Percentiles rank a stretch among this genome's conserved stretches.
These are phyloP conservation scores for Branchinecta sandiegonensis DNA, from an alignment of 2,888 invertebrate genomes.

Conservation along the genomic window DNA sequence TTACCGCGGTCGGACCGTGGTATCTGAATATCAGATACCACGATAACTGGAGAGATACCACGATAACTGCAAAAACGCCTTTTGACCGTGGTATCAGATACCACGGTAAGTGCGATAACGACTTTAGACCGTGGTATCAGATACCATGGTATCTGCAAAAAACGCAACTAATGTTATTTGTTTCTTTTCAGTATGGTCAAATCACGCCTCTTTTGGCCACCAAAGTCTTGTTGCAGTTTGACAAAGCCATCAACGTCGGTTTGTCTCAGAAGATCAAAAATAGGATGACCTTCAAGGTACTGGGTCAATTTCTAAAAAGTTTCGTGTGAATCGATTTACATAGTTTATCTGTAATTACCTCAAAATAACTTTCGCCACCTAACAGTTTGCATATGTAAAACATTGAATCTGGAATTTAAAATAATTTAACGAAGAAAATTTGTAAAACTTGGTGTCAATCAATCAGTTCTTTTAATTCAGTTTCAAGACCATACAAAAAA, in stretches of 20 bases:
- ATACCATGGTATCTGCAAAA: too few species aligned
- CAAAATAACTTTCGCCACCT: not conserved
- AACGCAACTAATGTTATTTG: conserved; percentile 19
- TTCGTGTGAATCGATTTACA: not conserved
- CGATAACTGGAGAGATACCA: too few species aligned
- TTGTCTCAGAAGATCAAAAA: conserved; percentile 74
- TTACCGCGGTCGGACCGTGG: too few species aligned
- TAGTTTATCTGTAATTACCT: not conserved
- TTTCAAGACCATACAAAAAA: not conserved
- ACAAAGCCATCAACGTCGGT: conserved; percentile 89
- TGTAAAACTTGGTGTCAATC: not conserved
- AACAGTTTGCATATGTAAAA: too few species aligned
- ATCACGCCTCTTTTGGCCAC: conserved; percentile 84
- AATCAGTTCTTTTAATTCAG: not conserved
- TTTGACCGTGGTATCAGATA: too few species aligned
- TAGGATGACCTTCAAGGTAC: conserved; percentile 75
- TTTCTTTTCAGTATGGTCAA: conserved; percentile 68
- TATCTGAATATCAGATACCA: too few species aligned
- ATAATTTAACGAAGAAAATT: not conserved
- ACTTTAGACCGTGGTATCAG: not conserved
- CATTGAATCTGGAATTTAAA: not conserved
- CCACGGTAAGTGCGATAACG: not conserved
- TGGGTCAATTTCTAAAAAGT: not conserved
- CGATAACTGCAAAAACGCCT: too few species aligned
- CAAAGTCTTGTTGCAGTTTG: conserved; percentile 88